Percentiles rank a stretch among this genome's conserved stretches.
Conservation (phyloP, 2,888 invertebrate genomes). For the Gastrophysa polygoni region DNA sequence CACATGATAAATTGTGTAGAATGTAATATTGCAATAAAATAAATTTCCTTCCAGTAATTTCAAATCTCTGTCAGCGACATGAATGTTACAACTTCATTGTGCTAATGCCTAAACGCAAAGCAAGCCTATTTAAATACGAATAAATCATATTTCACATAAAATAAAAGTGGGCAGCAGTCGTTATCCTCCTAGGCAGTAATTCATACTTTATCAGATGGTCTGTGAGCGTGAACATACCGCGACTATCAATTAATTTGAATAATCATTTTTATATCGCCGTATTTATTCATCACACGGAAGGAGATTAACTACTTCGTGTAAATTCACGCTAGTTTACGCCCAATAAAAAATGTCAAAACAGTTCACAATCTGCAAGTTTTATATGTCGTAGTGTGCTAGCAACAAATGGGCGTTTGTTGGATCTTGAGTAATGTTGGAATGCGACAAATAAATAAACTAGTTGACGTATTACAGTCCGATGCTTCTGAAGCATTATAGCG, state of each 20-base stretch:
- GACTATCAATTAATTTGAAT: constrained; percentile 17
- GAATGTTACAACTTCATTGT: no score
- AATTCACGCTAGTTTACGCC: constrained; percentile 42
- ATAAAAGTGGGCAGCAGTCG: not conserved
- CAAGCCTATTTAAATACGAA: no score
- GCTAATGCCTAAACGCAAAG: no score
- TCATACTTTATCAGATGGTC: constrained; percentile 8
- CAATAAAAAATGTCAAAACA: constrained; percentile 46
- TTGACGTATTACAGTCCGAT: no score
- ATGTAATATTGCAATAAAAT: no score
- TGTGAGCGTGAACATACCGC: constrained; percentile 4
- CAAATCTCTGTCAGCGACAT: no score
- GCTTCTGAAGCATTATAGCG: no score
- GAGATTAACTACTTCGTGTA: constrained; percentile 21
- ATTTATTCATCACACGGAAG: constrained; percentile 16
- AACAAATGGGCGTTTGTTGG: constrained; percentile 11
- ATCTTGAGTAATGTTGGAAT: no score
- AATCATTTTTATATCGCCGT: constrained; percentile 22
- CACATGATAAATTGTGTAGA: no score
- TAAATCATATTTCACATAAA: not conserved
- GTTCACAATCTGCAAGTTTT: constrained; percentile 39
- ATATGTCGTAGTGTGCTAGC: constrained; percentile 14
- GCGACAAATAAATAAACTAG: no score
- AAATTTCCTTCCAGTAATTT: no score
- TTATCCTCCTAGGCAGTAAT: not conserved